These are phyloP conservation scores for Menidia menidia DNA, from an alignment of 2,797 vertebrate genomes.

Conservation along the genomic window DNA sequence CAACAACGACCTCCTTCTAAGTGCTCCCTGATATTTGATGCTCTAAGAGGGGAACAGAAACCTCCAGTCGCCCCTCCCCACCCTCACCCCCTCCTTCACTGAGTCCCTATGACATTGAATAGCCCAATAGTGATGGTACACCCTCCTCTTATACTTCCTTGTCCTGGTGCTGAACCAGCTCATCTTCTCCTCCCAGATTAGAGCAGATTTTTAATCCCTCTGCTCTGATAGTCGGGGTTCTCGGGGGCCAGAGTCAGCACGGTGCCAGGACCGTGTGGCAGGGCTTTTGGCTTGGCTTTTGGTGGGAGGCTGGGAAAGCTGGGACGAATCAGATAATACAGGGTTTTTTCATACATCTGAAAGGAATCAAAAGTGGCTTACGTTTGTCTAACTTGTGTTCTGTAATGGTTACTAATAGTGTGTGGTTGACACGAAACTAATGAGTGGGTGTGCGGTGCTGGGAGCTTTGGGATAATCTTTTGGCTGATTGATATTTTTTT, in stretches of 20 bases:
- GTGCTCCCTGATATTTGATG: constrained; percentile 22
- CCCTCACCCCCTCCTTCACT: background rate
- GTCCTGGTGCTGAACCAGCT: constrained; percentile 60
- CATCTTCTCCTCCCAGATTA: constrained; percentile 71
- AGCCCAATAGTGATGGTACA: constrained; percentile 17
- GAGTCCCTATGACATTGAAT: constrained; percentile 1
- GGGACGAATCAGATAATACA: constrained; percentile 36
- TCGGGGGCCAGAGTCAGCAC: constrained; percentile 45
- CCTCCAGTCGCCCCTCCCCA: background rate
- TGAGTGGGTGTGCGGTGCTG: constrained; percentile 41
- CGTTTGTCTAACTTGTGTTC: constrained; percentile 34
- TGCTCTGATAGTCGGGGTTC: constrained; percentile 56
- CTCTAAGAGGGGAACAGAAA: constrained; percentile 7
- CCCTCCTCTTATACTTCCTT: constrained; percentile 30
- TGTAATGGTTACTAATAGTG: constrained; percentile 29
- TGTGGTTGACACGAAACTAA: constrained; percentile 51
- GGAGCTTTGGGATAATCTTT: constrained; percentile 35
- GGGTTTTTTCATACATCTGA: constrained; percentile 36
- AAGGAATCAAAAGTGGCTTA: constrained; percentile 37
- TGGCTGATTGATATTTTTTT: constrained; percentile 10
- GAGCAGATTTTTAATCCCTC: constrained; percentile 75
- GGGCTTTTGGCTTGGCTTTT: constrained; percentile 33
- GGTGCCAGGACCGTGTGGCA: constrained; percentile 32
- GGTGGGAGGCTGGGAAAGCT: constrained; percentile 21
- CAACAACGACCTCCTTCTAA: constrained; percentile 23